Evolutionary conservation across 2,888 invertebrate genomes (phyloP), one percentile per base, ranked within the genome.

Genomic region (Cryptocheilus praepositus): DNA sequence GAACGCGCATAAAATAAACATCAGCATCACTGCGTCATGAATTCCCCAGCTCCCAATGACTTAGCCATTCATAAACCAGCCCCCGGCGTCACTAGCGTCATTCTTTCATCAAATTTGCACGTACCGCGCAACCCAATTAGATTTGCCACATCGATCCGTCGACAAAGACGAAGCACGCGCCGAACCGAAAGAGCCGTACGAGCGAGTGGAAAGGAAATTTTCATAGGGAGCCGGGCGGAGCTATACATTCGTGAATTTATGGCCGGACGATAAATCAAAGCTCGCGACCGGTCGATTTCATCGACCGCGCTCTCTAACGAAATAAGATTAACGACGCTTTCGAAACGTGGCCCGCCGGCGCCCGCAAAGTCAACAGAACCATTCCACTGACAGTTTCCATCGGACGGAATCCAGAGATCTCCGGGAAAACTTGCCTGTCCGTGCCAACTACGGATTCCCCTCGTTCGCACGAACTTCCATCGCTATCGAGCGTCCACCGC

Each of bases 271-370:
- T 74, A 64, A 78, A 78, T 77, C 66, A 78, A 66, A 52, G 58
- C 19, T 25, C n/a, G 22, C 16, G 28, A 51, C 51, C 28, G 57
- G 45, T 63, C 67, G 67, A 67, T 77, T 75, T 70, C 63, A 68
- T 67, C 66, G 61, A 57, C 16, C 49, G 49, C 49, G 49, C 46
- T 61, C 57, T 61, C 59, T 68, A 59, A 76, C 68, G 73, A 67
- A 70, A 79, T 60, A 76, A 71, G 67, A 79, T 77, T 71, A 79
- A 77, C 73, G 69, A 64, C 44, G 61, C 54, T 55, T 52, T 53
- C 62, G 3, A 56, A 44, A 61, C 43, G 56, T 49, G n/a, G 46
- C 45, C 51, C 46, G 51, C 28, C 43, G 25, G 54, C 62, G 54
- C 55, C 70, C 65, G 60, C 62, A 66, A 71, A 71, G 64, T 71